A percentile compares a stretch with the other conserved stretches of the same genome.
These are phyloP conservation scores for Pelodytes ibericus DNA, from an alignment of 2,797 vertebrate species.

Conservation along the genomic window DNA sequence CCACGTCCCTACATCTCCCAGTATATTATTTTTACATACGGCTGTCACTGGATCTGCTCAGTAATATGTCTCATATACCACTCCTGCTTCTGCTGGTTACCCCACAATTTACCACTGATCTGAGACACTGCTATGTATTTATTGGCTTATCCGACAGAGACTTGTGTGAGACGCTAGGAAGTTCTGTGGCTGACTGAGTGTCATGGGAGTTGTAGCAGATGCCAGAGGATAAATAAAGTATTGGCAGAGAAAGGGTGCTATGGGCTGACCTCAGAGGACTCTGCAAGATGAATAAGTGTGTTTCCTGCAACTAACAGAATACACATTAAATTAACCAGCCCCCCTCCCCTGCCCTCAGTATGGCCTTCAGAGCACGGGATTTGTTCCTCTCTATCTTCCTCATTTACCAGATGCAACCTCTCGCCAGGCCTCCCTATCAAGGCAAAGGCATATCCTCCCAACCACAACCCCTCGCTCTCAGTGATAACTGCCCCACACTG, in stretches of 20 bases:
- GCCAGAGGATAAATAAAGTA: neutral
- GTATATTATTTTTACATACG: constrained; percentile 23
- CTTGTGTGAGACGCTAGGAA: neutral
- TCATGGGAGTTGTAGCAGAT: neutral
- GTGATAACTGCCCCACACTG: no score
- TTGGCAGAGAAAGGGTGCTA: neutral
- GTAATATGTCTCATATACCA: neutral
- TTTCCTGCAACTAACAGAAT: neutral
- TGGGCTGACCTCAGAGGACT: neutral
- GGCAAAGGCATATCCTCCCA: no score
- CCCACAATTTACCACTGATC: neutral
- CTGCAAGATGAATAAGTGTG: neutral
- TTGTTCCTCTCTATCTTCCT: no score
- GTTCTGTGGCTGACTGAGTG: no score
- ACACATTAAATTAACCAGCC: no score
- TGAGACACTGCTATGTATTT: no score
- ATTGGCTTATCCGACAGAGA: no score
- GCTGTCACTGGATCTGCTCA: neutral
- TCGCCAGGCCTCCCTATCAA: no score
- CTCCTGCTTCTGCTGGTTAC: neutral
- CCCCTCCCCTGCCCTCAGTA: neutral
- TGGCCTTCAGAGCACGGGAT: neutral
- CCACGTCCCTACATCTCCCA: neutral
- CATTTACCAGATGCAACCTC: no score
- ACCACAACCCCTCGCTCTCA: no score